Conservation (phyloP, 1,140 invertebrate genomes). For the Drosophila dunni region DNA sequence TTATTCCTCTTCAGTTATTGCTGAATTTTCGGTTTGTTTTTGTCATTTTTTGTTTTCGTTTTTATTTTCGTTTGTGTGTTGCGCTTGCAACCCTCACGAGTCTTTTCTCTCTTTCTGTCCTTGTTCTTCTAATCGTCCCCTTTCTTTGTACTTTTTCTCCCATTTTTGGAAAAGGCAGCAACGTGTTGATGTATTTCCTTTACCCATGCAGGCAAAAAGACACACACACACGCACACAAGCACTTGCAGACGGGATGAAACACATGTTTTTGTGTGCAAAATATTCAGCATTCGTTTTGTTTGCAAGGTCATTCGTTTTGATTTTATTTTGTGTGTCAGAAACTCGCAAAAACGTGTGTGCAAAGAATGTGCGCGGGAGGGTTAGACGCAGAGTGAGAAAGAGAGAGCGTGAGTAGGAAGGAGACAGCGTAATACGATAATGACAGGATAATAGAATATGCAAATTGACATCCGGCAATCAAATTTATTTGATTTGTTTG, state of each 20-base stretch:
- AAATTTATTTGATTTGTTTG: too few species aligned
- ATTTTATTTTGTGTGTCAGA: conserved; percentile 80
- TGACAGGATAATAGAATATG: not conserved
- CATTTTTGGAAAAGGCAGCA: conserved; percentile 52
- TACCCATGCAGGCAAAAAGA: not conserved
- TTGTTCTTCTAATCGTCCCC: not conserved
- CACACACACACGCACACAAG: conserved; percentile 6
- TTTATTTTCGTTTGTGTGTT: conserved; percentile 52
- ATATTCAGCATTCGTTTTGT: conserved; percentile 52
- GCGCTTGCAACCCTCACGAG: conserved; percentile 45
- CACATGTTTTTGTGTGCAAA: conserved; percentile 62
- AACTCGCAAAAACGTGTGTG: conserved; percentile 23
- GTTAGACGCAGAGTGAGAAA: not conserved
- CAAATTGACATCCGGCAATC: conserved; percentile 1
- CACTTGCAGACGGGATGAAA: conserved; percentile 31
- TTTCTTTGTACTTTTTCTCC: conserved; percentile 20
- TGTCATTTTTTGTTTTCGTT: conserved; percentile 64
- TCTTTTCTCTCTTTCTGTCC: conserved; percentile 12
- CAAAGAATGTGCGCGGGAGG: too few species aligned
- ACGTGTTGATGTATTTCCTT: conserved; percentile 65
- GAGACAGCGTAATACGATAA: not conserved
- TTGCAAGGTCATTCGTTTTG: conserved; percentile 80
- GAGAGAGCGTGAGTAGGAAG: too few species aligned
- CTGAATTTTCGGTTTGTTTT: conserved; percentile 34
- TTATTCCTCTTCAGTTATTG: not conserved